A percentile compares a stretch with the other conserved stretches of the same genome.
These are phyloP conservation scores for Psilopsiagon aymara DNA, from an alignment of 2,113 vertebrate species.

Conservation along the genomic window DNA sequence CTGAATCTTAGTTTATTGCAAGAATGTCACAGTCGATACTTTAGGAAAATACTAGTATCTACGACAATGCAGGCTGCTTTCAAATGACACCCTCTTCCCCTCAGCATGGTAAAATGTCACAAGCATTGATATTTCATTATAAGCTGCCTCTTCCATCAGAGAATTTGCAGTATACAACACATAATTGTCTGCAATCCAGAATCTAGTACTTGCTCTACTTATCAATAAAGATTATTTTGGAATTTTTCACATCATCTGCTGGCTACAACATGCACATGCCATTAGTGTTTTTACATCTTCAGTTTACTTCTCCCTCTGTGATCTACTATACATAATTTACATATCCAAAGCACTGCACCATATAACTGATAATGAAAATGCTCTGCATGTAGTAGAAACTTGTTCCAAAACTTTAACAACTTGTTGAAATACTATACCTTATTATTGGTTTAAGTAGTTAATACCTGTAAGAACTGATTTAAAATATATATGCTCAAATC, in stretches of 20 bases:
- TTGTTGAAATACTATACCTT: background rate
- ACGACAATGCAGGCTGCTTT: background rate
- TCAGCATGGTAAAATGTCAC: background rate
- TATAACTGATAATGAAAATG: background rate
- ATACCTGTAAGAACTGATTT: background rate
- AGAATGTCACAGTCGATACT: constrained; percentile 1
- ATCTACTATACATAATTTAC: background rate
- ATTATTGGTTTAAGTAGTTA: background rate
- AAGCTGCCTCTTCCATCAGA: background rate
- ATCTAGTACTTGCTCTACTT: background rate
- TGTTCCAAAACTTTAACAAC: background rate
- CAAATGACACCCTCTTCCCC: background rate
- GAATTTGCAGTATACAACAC: background rate
- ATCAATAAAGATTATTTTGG: background rate
- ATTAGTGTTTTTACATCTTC: background rate
- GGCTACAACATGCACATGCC: background rate
- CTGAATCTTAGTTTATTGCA: constrained; percentile 39
- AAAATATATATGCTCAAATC: background rate
- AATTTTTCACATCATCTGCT: background rate
- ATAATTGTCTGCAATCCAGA: background rate
- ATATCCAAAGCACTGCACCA: background rate
- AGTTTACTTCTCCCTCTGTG: background rate
- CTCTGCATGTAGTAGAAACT: background rate
- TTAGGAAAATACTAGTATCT: background rate
- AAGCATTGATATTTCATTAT: background rate